Percentiles rank a stretch among this genome's conserved stretches.
Conservation (phyloP, 2,113 vertebrate genomes). For the Lates calcarifer region DNA sequence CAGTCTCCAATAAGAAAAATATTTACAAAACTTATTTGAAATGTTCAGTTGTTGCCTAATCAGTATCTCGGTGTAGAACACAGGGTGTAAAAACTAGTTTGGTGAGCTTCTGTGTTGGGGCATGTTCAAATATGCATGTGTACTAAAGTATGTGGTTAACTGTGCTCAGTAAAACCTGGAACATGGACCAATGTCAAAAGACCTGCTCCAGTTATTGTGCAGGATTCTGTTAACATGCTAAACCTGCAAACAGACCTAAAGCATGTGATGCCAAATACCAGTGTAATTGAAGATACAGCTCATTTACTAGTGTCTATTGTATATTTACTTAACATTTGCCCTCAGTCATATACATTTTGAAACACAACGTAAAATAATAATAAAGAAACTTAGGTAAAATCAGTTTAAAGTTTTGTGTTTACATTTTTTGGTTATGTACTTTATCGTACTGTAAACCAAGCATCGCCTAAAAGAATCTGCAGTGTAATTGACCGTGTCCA, state of each 20-base stretch:
- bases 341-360: not conserved
- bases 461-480: no score
- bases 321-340: not conserved
- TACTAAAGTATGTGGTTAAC: not conserved
- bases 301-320: not conserved
- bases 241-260: not conserved
- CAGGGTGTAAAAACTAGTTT: constrained; percentile 20
- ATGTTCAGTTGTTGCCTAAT: not conserved
- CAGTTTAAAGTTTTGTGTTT: not conserved
- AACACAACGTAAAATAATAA: not conserved
- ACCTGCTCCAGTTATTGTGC: not conserved
- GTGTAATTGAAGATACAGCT: not conserved
- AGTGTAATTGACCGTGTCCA: no score
- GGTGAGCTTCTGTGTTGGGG: not conserved
- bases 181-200: not conserved
- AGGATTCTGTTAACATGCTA: not conserved
- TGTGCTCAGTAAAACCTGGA: not conserved
- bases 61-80: not conserved
- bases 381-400: constrained; percentile 6
- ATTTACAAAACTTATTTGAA: not conserved
- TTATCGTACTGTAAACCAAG: no score
- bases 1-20: not conserved
- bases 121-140: not conserved
- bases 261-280: not conserved
- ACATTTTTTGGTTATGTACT: not conserved